These are phyloP conservation scores for Phymorhynchus buccinoides DNA, from an alignment of 1,140 invertebrate genomes.

Conservation along the genomic window DNA sequence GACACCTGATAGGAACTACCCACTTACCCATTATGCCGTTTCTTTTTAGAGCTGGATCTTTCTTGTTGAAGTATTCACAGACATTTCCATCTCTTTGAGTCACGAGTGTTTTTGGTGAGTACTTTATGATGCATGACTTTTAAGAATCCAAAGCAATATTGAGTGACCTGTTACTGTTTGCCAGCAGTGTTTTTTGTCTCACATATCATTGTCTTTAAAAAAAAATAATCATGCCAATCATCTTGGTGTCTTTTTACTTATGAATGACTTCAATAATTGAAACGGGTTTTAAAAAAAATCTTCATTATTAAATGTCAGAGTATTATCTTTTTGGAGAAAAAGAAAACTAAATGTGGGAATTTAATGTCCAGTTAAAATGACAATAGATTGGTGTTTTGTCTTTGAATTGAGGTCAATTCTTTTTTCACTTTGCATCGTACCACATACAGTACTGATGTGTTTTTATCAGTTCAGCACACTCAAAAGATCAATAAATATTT, in stretches of 20 bases:
- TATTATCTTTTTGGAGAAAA: not conserved
- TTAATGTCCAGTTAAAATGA: not conserved
- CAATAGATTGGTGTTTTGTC: not conserved
- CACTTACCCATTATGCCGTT: no score
- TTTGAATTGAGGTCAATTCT: not conserved
- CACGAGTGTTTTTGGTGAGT: not conserved
- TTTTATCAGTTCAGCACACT: not conserved
- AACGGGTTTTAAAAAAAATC: conserved; percentile 11
- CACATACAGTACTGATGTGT: not conserved
- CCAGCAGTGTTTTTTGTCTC: not conserved
- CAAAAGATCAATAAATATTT: not conserved
- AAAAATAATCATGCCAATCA: not conserved
- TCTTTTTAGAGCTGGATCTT: not conserved
- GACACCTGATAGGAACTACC: no score
- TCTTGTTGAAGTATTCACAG: not conserved
- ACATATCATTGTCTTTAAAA: not conserved
- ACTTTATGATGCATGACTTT: not conserved
- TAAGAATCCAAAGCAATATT: conserved; percentile 4
- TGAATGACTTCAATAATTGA: conserved; percentile 4
- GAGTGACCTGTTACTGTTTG: not conserved
- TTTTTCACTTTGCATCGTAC: not conserved
- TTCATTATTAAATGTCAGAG: not conserved
- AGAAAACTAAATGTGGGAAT: no score
- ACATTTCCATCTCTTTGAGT: conserved; percentile 3
- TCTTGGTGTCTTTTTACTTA: not conserved